These are phyloP conservation scores for Micoletzkya japonica DNA, from an alignment of 2,888 invertebrate species.

Conservation along the genomic window DNA sequence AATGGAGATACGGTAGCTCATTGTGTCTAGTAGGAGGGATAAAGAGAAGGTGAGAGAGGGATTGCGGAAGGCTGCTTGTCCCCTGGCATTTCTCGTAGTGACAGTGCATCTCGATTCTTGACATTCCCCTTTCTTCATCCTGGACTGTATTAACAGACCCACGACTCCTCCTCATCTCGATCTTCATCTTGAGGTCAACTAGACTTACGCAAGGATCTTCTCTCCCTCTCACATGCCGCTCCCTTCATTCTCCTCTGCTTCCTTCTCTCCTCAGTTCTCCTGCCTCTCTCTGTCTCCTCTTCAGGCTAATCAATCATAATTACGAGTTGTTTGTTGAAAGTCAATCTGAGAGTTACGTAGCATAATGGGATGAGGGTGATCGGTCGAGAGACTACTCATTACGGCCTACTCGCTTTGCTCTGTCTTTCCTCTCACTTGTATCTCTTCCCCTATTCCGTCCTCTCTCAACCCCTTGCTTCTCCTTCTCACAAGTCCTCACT, in stretches of 20 bases:
- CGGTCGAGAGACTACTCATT: background rate
- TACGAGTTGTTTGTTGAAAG: constrained; percentile 25
- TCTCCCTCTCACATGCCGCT: no score
- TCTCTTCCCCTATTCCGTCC: background rate
- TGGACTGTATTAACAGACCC: no score
- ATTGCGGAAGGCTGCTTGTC: no score
- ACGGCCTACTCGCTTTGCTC: background rate
- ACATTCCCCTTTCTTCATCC: no score
- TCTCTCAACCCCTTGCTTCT: background rate
- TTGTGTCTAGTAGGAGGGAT: no score
- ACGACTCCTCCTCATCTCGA: no score
- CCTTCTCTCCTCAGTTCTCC: background rate
- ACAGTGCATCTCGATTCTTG: no score
- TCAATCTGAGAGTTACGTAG: constrained; percentile 20
- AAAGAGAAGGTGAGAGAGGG: no score
- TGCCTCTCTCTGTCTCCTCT: background rate
- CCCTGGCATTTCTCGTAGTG: no score
- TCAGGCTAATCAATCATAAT: constrained; percentile 19
- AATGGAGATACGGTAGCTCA: no score
- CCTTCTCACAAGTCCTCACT: constrained; percentile 5
- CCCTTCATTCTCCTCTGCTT: background rate
- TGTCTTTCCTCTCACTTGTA: background rate
- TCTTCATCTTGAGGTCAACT: background rate
- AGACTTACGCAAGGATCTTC: background rate
- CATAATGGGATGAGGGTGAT: background rate